Conservation (phyloP, 2,113 vertebrate species). For the Datnioides undecimradiatus region DNA sequence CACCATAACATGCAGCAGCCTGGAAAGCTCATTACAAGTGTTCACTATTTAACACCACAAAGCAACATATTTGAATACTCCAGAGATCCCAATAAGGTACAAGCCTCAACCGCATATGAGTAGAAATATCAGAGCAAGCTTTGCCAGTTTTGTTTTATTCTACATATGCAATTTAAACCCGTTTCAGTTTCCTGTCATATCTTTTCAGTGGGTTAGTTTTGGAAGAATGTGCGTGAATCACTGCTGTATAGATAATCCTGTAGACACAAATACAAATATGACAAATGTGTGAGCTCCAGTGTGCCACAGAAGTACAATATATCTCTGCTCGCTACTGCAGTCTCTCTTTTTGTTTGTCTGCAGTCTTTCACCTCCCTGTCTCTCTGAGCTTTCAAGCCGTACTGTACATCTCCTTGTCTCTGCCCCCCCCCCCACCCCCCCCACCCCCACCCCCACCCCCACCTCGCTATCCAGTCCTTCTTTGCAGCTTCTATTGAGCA, state of each 20-base stretch:
- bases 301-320: background rate
- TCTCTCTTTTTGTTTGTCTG: constrained; percentile 17
- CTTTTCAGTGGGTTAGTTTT: background rate
- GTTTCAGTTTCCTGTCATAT: background rate
- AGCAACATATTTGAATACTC: constrained; percentile 51
- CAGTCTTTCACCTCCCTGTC: constrained; percentile 18
- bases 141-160: constrained; percentile 1
- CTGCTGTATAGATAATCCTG: constrained; percentile 15
- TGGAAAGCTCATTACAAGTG: constrained; percentile 74
- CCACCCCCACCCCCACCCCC: too few relatives aligned
- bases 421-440: too few relatives aligned
- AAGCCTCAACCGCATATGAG: constrained; percentile 12
- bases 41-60: constrained; percentile 68
- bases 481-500: constrained; percentile 31
- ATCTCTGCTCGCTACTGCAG: background rate
- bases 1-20: constrained; percentile 67
- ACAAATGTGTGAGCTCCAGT: constrained; percentile 20
- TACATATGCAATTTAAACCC: background rate
- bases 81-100: constrained; percentile 28
- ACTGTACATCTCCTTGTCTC: constrained; percentile 16
- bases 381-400: constrained; percentile 17
- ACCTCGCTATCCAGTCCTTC: too few relatives aligned
- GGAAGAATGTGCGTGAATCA: background rate
- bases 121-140: background rate
- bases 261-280: constrained; percentile 14